Base-by-base conservation (phyloP, 2,113 vertebrate species). In the Micronycteris hirsuta region DNA sequence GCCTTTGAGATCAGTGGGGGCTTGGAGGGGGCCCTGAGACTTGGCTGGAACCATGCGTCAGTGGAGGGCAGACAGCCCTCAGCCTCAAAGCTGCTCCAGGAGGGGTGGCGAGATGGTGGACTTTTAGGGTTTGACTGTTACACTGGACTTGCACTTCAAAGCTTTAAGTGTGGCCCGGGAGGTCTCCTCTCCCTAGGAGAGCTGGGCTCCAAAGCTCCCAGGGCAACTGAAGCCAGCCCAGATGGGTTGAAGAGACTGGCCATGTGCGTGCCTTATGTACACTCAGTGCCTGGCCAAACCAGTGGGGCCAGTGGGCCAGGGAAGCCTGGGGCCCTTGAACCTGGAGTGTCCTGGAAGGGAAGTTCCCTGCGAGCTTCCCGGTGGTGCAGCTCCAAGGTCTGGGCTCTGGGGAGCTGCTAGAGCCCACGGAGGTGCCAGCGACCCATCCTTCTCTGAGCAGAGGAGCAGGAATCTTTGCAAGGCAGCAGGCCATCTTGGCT, bases 81-180 rank as follows among this genome's bases (percentile, higher is more conserved):
- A 33, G 24, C 70, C 58, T 49, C 38, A 1, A 49, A 96, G 94
- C 96, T 89, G 89, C 86, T 95, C 89, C 83, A 54, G 33, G 41
- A 63, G 68, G 28, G 68, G 56, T 20, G 43, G 91, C 43, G 5
- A 70, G 71, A 52, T 52, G n/a, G 80, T 36, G 9, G 88, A 92
- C 28, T n/a, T 78, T 54, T 33, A 67, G 81, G 89, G 86, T 85
- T 73, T 91, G 94, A 91, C 96, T 97, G 93, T 95, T 93, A 97
- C 88, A 14, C 58, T 67, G 71, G 88, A 96, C 68, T 68, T 56
- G 73, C 78, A 95, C 43, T 94, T 78, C 61, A 82, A 88, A 96
- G 96, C 96, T 97, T 96, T 90, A 93, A 96, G 58, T 61, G 12
- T 63, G 82, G 86, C 81, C 81, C 54, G 36, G 41, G 93, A 78